Conservation (phyloP, 2,888 invertebrate genomes). For the Ormyrus labotus region DNA sequence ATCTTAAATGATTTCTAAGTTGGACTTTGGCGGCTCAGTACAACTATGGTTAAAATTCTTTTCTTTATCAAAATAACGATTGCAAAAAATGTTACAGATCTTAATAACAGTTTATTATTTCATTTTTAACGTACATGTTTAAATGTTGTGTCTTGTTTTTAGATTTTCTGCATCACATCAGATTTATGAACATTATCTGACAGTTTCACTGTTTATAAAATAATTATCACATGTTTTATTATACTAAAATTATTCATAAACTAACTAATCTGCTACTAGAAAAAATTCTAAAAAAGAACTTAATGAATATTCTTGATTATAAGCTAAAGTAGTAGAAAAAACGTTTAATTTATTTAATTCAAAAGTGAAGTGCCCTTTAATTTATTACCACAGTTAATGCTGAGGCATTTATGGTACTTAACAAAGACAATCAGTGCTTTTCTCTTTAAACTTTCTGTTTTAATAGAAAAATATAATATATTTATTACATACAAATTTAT, state of each 20-base stretch:
- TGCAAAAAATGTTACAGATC: not conserved
- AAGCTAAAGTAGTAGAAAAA: constrained; percentile 38
- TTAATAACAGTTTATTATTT: constrained; percentile 46
- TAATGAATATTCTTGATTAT: constrained; percentile 34
- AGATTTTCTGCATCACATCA: constrained; percentile 55
- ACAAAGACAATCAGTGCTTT: constrained; percentile 40
- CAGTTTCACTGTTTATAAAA: constrained; percentile 54
- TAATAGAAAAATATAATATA: constrained; percentile 61
- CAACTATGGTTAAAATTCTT: no score
- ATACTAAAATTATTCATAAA: constrained; percentile 50
- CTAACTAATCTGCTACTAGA: constrained; percentile 21
- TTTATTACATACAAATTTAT: constrained; percentile 69
- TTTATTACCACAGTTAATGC: constrained; percentile 32
- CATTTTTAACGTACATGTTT: constrained; percentile 48
- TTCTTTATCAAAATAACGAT: no score
- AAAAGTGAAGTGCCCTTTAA: constrained; percentile 30
- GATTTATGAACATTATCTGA: not conserved
- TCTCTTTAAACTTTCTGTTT: constrained; percentile 27
- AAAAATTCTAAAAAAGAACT: constrained; percentile 53
- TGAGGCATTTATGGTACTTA: constrained; percentile 39
- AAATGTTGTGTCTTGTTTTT: constrained; percentile 53
- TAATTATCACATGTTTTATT: constrained; percentile 57
- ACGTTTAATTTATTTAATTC: constrained; percentile 14
- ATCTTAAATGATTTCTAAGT: no score
- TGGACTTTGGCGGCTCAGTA: no score